Percentiles rank a stretch among this genome's conserved stretches.
Conservation (phyloP, 64 coral and sea anemone genomes). For the Anthopleura sola region DNA sequence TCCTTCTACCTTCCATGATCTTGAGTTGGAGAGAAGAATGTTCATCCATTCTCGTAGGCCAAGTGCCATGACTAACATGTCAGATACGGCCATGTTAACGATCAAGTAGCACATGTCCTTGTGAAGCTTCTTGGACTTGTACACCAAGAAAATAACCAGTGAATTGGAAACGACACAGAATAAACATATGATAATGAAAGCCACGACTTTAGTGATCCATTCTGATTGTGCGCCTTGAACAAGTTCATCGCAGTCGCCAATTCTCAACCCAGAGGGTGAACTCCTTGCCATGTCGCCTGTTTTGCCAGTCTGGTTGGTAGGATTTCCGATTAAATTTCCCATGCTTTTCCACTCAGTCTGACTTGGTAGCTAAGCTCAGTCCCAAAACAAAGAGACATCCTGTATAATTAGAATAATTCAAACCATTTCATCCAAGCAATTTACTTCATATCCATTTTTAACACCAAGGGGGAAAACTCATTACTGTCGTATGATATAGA, state of each 20-base stretch:
- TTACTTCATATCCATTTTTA: background rate
- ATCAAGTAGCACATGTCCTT: constrained; percentile 12
- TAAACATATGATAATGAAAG: background rate
- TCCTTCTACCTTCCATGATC: background rate
- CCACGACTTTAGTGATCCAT: background rate
- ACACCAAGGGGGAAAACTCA: background rate
- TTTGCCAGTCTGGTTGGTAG: background rate
- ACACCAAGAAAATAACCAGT: background rate
- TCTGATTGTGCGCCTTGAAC: background rate
- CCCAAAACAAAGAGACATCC: background rate
- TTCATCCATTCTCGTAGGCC: constrained; percentile 5
- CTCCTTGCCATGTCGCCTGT: background rate
- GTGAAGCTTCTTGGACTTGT: constrained; percentile 7
- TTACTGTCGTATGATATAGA: background rate
- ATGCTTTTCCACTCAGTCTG: background rate
- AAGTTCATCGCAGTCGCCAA: background rate
- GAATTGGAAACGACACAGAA: background rate
- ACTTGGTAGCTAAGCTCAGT: background rate
- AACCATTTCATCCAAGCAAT: background rate
- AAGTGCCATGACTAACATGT: constrained; percentile 7
- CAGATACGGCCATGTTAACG: constrained; percentile 1
- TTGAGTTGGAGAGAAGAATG: background rate
- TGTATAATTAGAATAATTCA: background rate
- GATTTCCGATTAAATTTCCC: background rate
- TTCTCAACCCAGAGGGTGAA: background rate